phyloP scores from a whole-genome alignment of 2,888 invertebrate genomes.

The Lasioglossum villosulum region DNA sequence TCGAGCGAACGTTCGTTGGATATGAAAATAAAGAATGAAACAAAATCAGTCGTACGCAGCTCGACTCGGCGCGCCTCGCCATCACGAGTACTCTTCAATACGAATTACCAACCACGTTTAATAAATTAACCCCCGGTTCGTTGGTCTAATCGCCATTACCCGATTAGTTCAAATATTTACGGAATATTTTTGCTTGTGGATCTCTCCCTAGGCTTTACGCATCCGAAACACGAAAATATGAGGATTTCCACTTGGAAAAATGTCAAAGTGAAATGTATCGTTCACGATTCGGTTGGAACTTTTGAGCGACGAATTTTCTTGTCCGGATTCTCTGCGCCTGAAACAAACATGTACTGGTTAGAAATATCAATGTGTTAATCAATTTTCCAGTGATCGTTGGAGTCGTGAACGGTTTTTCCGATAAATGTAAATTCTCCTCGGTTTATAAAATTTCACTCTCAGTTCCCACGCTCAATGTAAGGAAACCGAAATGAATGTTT shows the following conservation, averaged over 20 bases:
- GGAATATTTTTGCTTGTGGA: background rate
- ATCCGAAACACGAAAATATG: background rate
- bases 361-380: background rate
- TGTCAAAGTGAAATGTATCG: background rate
- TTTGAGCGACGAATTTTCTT: background rate
- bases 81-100: background rate
- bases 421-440: too few species aligned
- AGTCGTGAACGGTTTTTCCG: too few species aligned
- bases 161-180: slow-evolving; percentile 6
- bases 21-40: slow-evolving; percentile 11
- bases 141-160: background rate
- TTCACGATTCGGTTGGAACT: background rate
- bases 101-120: background rate
- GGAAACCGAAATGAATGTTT: background rate
- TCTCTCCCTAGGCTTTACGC: background rate
- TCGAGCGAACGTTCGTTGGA: background rate
- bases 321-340: background rate
- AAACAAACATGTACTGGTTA: background rate
- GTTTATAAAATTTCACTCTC: background rate
- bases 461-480: background rate
- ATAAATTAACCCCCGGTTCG: slow-evolving; percentile 1
- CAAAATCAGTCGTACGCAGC: background rate
- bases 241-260: background rate
- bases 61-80: background rate
- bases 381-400: background rate